Evolutionary conservation across 2,113 vertebrate genomes (phyloP).

Genomic region (Nycticorax nycticorax): DNA sequence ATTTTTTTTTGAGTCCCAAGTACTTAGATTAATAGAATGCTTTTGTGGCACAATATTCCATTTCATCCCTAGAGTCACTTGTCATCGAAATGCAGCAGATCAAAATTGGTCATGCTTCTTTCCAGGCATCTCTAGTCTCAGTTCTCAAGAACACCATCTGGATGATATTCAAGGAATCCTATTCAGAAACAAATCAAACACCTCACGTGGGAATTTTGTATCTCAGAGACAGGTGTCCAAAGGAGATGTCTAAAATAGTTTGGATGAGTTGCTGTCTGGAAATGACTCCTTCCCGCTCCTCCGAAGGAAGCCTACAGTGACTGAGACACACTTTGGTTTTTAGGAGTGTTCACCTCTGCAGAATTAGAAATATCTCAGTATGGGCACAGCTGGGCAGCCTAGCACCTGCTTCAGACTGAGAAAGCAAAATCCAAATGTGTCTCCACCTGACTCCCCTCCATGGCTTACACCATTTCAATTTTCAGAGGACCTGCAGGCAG

Average conservation of each 20-base stretch:
- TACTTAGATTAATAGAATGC: background rate
- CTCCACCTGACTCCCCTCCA: background rate
- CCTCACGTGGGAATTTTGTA: background rate
- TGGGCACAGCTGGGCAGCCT: background rate
- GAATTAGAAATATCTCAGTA: background rate
- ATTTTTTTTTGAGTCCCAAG: fast-evolving
- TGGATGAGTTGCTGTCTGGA: background rate
- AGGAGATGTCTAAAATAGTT: background rate
- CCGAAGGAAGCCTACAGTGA: background rate
- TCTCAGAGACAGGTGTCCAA: background rate
- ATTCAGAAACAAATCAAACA: background rate
- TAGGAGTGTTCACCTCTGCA: background rate
- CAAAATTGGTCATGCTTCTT: background rate
- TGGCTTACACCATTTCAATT: background rate
- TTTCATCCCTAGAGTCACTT: background rate
- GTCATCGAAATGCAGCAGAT: background rate
- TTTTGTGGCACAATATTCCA: background rate
- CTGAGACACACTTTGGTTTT: background rate
- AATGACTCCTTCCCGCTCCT: background rate
- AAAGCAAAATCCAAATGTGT: background rate
- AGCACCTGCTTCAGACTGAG: background rate
- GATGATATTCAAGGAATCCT: background rate
- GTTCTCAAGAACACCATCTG: background rate
- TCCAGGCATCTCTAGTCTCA: background rate
- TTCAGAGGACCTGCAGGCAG: background rate